Conservation (phyloP, 2,797 vertebrate genomes). For the Paramormyrops hopkinsi region DNA sequence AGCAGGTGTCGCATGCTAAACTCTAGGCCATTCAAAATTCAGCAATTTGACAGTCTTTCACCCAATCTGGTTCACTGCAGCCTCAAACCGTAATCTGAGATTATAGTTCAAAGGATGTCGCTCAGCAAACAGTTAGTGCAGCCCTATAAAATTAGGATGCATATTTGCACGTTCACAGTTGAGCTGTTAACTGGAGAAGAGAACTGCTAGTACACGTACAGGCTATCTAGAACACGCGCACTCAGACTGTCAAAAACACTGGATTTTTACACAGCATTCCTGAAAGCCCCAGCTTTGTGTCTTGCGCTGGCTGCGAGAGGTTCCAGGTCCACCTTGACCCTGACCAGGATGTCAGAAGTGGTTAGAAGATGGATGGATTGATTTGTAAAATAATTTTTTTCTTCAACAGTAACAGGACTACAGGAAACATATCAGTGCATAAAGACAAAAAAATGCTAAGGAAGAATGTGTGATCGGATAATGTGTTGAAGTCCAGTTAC, state of each 20-base stretch:
- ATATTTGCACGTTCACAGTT: not conserved
- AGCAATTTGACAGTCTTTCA: not conserved
- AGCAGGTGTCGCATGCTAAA: conserved; percentile 10
- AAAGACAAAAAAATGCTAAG: conserved; percentile 26
- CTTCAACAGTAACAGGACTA: not conserved
- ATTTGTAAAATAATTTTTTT: not conserved
- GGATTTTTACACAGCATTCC: not conserved
- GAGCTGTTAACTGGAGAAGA: not conserved
- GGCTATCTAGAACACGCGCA: not conserved
- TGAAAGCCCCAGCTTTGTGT: not conserved
- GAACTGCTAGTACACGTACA: not conserved
- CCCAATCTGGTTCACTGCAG: conserved; percentile 29
- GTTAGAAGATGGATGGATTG: not conserved
- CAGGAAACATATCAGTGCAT: not conserved
- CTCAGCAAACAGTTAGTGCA: not conserved
- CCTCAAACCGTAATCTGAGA: conserved; percentile 32
- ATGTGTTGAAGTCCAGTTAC: conserved; percentile 34
- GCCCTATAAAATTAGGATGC: not conserved
- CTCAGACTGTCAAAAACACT: not conserved
- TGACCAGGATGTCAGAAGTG: not conserved
- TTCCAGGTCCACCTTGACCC: not conserved
- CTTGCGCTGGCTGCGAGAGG: not conserved
- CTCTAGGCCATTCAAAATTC: conserved; percentile 25
- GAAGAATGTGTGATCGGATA: not conserved
- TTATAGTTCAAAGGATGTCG: conserved; percentile 26